These are phyloP conservation scores for Sisyra terminalis DNA, from an alignment of 2,888 invertebrate genomes.

Conservation along the genomic window DNA sequence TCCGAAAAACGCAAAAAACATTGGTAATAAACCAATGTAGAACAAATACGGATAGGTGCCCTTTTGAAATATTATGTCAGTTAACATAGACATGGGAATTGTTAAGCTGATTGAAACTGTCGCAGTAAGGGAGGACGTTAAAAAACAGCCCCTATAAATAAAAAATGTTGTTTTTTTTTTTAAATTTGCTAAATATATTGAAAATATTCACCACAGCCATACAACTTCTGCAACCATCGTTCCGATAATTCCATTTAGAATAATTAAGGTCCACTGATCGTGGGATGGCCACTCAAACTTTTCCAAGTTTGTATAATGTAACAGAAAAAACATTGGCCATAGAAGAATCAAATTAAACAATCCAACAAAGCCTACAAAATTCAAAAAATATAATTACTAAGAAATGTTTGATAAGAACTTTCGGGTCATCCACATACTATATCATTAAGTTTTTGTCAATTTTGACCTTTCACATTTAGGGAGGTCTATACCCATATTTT, in stretches of 20 bases:
- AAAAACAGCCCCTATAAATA: conserved; percentile 69
- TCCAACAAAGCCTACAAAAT: conserved; percentile 72
- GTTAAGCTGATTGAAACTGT: conserved; percentile 73
- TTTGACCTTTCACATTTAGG: no score
- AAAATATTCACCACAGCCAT: conserved; percentile 71
- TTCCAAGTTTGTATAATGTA: conserved; percentile 72
- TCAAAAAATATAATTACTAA: background rate
- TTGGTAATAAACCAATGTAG: conserved; percentile 62
- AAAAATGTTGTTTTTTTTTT: background rate
- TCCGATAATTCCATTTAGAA: conserved; percentile 77
- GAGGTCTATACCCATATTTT: no score
- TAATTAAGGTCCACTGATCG: conserved; percentile 60
- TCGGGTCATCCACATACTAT: no score
- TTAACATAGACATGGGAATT: conserved; percentile 78
- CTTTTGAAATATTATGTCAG: conserved; percentile 57
- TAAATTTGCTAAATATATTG: no score
- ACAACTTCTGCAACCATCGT: conserved; percentile 82
- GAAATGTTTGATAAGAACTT: background rate
- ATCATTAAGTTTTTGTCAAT: no score
- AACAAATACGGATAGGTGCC: conserved; percentile 52
- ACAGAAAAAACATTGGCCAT: conserved; percentile 79
- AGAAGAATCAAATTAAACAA: conserved; percentile 72
- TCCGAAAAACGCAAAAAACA: conserved; percentile 56
- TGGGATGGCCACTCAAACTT: conserved; percentile 70
- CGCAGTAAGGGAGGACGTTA: conserved; percentile 82